A percentile compares a stretch with the other conserved stretches of the same genome.
Evolutionary conservation across 2,113 vertebrate genomes (phyloP).

Genomic region (Engraulis encrasicolus): DNA sequence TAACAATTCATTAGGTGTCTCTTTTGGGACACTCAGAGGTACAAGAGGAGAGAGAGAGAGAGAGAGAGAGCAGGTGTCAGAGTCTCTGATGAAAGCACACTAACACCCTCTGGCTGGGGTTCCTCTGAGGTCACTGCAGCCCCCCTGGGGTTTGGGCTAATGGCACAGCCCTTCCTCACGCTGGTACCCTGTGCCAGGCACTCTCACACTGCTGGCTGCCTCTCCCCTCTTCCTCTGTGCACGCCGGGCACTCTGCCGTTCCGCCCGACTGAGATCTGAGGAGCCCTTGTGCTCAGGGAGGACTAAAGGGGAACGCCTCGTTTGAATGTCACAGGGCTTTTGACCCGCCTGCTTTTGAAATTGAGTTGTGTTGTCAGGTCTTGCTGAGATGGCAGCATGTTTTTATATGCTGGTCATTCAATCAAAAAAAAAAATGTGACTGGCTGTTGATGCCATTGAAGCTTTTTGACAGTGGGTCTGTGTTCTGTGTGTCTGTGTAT

Average conservation of each 20-base stretch:
- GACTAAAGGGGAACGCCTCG: slow-evolving; percentile 7
- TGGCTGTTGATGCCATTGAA: too few species aligned
- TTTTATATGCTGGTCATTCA: neutral
- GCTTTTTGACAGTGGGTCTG: slow-evolving; percentile 44
- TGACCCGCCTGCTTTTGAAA: too few species aligned
- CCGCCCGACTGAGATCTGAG: slow-evolving; percentile 21
- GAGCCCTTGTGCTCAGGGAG: slow-evolving; percentile 7
- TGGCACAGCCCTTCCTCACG: neutral
- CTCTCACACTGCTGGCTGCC: slow-evolving; percentile 24
- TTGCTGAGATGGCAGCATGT: slow-evolving; percentile 26
- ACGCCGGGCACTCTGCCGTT: neutral
- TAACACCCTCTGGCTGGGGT: slow-evolving; percentile 3
- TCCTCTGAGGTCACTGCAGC: slow-evolving; percentile 30
- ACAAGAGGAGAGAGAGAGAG: too few species aligned
- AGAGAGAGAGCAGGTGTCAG: slow-evolving; percentile 21
- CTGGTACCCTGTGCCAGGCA: neutral
- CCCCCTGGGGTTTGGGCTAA: slow-evolving; percentile 40
- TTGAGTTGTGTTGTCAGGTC: slow-evolving; percentile 54
- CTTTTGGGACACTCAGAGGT: slow-evolving; percentile 35
- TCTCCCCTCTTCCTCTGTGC: neutral
- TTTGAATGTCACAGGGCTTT: neutral
- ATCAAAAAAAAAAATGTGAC: too few species aligned
- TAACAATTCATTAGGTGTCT: slow-evolving; percentile 20
- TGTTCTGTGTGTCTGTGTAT: slow-evolving; percentile 40
- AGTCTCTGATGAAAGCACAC: slow-evolving; percentile 39